Base-by-base conservation (phyloP, 2,888 invertebrate genomes). In the Perizoma affinitatum region DNA sequence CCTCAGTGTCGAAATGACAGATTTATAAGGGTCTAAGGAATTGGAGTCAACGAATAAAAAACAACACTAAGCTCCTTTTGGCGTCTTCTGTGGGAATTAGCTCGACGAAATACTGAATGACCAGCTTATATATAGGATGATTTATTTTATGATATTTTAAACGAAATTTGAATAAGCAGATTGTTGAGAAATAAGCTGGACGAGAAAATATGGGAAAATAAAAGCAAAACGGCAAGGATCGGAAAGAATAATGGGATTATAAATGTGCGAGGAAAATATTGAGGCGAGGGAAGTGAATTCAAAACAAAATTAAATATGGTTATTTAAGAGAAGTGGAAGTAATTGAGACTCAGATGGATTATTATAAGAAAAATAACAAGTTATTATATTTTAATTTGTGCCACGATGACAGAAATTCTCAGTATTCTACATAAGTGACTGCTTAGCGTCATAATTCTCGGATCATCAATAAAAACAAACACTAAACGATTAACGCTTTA, bases 1-100 rank as follows among this genome's bases (percentile, higher is more conserved):
- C 75, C 72, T 79, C 79, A 81, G 77, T 75, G 78, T 76, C 74
- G 74, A 66, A 72, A 70, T 71, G 82, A 79, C 82, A 83, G 88
- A 89, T 89, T 89, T 89, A 89, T 89, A 81, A 75, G 78, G 87
- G 87, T 82, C 76, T 73, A 61, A 60, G 62, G 54, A 67, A 69
- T 74, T 74, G 69, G 74, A 75, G 69, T 71, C 78, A 68, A 68
- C 73, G 72, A 76, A 76, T 63, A 78, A 74, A 77, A 80, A 81
- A 78, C 74, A 75, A 74, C 58, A 40, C 55, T 74, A 76, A 80
- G 73, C 75, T 67, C 65, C 79, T 79, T 83, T 79, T 70, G 73
- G 69, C 72, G 67, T 66, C 65, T 73, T 69, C 73, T 79, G 79
- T 76, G 80, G 73, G 80, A 81, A 85, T 82, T 78, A 78, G 74